phyloP scores from a whole-genome alignment of 2,888 invertebrate genomes.

The Chymomyza fuscimana region DNA sequence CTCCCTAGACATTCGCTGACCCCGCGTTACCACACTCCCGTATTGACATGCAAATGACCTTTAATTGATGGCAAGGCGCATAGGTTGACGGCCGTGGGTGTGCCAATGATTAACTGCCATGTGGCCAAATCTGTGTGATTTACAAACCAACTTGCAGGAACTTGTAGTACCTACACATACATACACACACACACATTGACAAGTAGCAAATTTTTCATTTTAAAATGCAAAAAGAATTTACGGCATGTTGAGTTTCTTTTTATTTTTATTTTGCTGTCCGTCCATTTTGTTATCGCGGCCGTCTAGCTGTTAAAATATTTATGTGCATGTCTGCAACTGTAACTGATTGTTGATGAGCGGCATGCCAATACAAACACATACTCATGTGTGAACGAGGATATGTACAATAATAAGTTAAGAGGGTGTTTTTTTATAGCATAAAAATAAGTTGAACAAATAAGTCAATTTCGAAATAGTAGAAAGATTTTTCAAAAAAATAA shows the following conservation, averaged over 20 bases:
- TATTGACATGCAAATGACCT: constrained; percentile 73
- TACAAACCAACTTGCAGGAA: constrained; percentile 33
- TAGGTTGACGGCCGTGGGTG: constrained; percentile 60
- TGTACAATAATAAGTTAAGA: background rate
- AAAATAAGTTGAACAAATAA: too few relatives aligned
- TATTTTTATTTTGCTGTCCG: background rate
- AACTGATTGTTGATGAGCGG: constrained; percentile 52
- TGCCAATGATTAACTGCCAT: constrained; percentile 12
- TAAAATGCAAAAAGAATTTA: constrained; percentile 14
- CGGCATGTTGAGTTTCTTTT: constrained; percentile 1
- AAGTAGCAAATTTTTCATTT: constrained; percentile 3
- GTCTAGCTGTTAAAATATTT: constrained; percentile 60
- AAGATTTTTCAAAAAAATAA: too few relatives aligned
- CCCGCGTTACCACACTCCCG: background rate
- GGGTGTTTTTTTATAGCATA: background rate
- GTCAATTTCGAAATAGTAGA: too few relatives aligned
- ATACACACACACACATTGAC: background rate
- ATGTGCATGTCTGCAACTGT: constrained; percentile 57
- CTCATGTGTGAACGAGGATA: background rate
- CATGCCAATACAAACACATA: background rate
- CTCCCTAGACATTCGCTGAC: background rate
- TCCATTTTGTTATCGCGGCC: constrained; percentile 19
- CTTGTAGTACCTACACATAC: background rate
- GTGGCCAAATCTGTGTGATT: constrained; percentile 16
- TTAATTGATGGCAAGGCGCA: constrained; percentile 63